Base-by-base conservation (phyloP, 2,888 invertebrate species). In the Oscheius sp. region DNA sequence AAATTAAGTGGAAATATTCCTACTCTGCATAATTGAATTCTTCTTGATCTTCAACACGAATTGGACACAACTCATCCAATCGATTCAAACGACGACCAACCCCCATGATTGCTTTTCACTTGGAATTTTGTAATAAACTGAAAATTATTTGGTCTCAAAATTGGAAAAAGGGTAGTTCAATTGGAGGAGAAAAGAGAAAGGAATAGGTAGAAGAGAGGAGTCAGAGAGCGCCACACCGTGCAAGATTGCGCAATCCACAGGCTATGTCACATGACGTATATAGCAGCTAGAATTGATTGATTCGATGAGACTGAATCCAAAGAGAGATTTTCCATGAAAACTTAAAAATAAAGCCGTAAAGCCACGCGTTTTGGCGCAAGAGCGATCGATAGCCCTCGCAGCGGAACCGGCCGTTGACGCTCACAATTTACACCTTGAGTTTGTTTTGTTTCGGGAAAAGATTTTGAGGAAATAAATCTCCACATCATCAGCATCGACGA, bases 21-120 rank as follows among this genome's bases (percentile, higher is more conserved):
- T 53, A 84, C 84, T 85, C 81, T 15, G 71, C 75, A 71, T 82
- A 84, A 50, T 78, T 74, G 69, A 79, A 70, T 2, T 70, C 72
- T 27, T 69, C 77, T 15, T 20, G 46, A 20, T 84, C 80, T 65
- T 82, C 79, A 46, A 84, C 71, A 23, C 80, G 81, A 61, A 77
- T 71, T 33, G 79, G 75, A 29, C 67, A 68, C 3, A 69, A 25
- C 33, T 74, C 75, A 12, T 65, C 63, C 46, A 61, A 53, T 63
- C 73, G 73, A 20, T 66, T 53, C 52, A 58, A 52, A 53, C 72
- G 73, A 45, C 79, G 73, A 52, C 71, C 66, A 12, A 79, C 72
- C 39, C 77, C 79, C 79, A 79, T 79, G 67, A 29, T 29, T 15
- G 33, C 8, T 61, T 45, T 15, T 17, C 3, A 10, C 48, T 10